Evolutionary conservation across 2,113 vertebrate genomes (phyloP).

Genomic region (Brienomyrus brachyistius): DNA sequence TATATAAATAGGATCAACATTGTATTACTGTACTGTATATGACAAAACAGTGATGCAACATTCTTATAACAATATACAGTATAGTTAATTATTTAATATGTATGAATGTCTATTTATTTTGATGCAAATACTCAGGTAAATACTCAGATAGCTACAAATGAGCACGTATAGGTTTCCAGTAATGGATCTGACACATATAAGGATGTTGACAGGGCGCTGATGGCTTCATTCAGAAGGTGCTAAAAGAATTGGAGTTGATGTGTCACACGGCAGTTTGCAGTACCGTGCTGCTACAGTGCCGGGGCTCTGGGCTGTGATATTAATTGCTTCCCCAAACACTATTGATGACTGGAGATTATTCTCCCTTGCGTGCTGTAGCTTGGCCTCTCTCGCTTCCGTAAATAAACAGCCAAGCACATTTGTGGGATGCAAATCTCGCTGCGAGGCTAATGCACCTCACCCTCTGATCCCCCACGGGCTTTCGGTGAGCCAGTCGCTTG

Average conservation of each 20-base stretch:
- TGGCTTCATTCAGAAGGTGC: conserved; percentile 33
- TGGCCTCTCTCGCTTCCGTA: neutral
- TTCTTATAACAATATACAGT: neutral
- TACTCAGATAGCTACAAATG: neutral
- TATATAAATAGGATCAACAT: neutral
- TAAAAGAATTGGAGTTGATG: conserved; percentile 42
- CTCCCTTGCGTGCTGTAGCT: neutral
- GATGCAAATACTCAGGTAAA: neutral
- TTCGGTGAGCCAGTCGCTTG: neutral
- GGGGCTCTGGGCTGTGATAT: conserved; percentile 45
- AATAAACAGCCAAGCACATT: conserved; percentile 17
- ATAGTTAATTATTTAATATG: neutral
- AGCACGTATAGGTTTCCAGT: neutral
- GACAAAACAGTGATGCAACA: neutral
- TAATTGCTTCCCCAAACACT: conserved; percentile 50
- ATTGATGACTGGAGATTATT: conserved; percentile 44
- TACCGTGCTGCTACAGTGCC: conserved; percentile 47
- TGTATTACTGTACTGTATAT: neutral
- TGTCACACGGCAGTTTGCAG: conserved; percentile 44
- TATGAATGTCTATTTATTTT: neutral
- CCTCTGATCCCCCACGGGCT: neutral
- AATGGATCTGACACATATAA: neutral
- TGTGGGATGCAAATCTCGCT: conserved; percentile 9
- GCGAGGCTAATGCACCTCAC: conserved; percentile 11
- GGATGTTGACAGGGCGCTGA: neutral